Conservation (phyloP, 2,888 invertebrate species). For the Tiliacea aurago region DNA sequence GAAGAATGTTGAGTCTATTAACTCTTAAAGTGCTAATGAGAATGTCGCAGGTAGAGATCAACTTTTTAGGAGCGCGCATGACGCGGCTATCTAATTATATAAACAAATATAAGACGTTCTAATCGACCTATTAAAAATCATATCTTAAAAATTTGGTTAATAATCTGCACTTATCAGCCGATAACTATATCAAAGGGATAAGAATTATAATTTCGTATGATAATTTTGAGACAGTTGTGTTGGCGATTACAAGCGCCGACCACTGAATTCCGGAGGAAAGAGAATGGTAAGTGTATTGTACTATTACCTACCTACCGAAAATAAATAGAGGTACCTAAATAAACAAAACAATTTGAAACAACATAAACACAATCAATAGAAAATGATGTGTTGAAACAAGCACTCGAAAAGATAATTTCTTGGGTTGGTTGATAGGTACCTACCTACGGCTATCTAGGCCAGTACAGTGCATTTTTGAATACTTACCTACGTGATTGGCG, state of each 20-base stretch:
- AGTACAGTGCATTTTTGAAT: conserved; percentile 7
- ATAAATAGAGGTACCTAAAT: too few relatives aligned
- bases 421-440: conserved; percentile 1
- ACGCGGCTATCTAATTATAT: background rate
- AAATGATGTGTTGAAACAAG: background rate
- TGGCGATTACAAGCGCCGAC: conserved; percentile 79
- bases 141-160: conserved; percentile 74
- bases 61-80: background rate
- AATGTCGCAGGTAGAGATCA: background rate
- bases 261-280: conserved; percentile 66
- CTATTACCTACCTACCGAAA: background rate
- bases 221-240: conserved; percentile 80
- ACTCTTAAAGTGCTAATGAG: background rate
- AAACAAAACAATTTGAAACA: too few relatives aligned
- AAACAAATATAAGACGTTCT: conserved; percentile 49
- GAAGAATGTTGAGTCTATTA: background rate
- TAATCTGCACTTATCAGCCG: conserved; percentile 76
- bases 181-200: conserved; percentile 84
- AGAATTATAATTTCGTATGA: conserved; percentile 75
- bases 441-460: background rate
- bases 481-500: background rate
- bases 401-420: conserved; percentile 16
- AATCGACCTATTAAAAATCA: conserved; percentile 74
- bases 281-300: conserved; percentile 70
- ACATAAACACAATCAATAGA: too few relatives aligned